Evolutionary conservation across 2,797 vertebrate genomes (phyloP), one percentile per base, ranked within the genome.

Genomic region (Ambastaia sidthimunki): DNA sequence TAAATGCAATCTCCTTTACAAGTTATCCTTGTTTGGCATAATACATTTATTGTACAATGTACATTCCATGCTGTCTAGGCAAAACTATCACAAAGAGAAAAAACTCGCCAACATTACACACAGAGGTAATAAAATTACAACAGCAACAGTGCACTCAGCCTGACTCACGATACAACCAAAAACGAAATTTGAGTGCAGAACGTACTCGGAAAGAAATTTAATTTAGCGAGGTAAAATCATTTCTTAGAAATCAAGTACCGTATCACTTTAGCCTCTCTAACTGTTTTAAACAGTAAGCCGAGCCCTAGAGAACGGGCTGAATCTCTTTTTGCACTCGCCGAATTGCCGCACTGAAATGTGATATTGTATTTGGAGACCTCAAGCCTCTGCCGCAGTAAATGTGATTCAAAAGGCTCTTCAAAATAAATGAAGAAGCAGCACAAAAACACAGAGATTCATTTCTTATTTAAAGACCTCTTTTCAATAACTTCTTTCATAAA

Each of bases 201-300:
- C 16, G 31, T 79, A 21, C 34, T 71, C 71, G 21, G 19, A 72
- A 52, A 4, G 68, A 44, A 23, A 65, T 79, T 79, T 80, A 70
- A 60, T 80, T 80, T 80, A 44, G 70, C 52, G 48, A 34, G 18
- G 21, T 63, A 19, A 52, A 28, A 34, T 54, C 67, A 31, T 52
- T 71, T 63, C 23, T 47, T 31, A 67, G 70, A 73, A 80, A 73
- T 80, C 60, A 73, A 80, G 70, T 67, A 55, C 15, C 34, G 5
- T 47, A 72, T 80, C 78, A 57, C 60, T 67, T 67, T n/a, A 67
- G 21, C 55, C 13, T 37, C 28, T 25, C 41, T 21, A 62, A 69
- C 60, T 60, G 41, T 21, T 66, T 66, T 65, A 79, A 73, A 73
- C 70, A 66, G 73, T 57, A 66, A 55, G 57, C 44, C 31, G 23